Base-by-base conservation (phyloP, 2,113 vertebrate species). In the Paramormyrops kingsleyae region DNA sequence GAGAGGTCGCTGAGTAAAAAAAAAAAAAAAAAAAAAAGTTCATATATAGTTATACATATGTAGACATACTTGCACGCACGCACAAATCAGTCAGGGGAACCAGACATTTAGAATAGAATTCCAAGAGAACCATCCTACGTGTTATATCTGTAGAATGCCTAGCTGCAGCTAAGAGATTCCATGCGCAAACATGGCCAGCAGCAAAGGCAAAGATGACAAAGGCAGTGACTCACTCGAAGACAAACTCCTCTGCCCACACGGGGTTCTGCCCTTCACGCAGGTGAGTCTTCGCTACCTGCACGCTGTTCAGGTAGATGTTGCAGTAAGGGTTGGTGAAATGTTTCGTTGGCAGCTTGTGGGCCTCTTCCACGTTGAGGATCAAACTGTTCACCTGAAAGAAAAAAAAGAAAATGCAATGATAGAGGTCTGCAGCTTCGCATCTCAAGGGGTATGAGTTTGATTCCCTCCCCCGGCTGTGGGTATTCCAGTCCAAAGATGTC, bases 231-330 rank as follows among this genome's bases (percentile, higher is more conserved):
- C 95, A 99, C 98, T 99, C 98, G 94, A 99, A 99, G 83, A 98
- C 97, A 94, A 99, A 99, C 91, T 99, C 99, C 92, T 99, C 98
- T 2, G 98, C 99, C 96, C 99, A 99, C 0, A 99, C 99, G 19
- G 99, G 99, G 90, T 99, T 99, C 92, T 99, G 99, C 0, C 99
- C 99, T 93, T 99, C 99, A 83, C 98, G 95, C 4, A 97, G 97
- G 31, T 99, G 98, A n/a, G 99, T 99, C 95, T 97, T 99, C 77
- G 99, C 98, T 94, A 99, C 98, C 92, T 99, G 99, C 87, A 99
- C 97, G 15, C 96, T 98, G 94, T 99, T 99, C 95, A 99, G 94
- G 94, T 98, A 98, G 95, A 99, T 99, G 94, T 98, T 99, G 95
- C 99, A 99, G 94, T 99, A 99, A 0, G 98, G 98, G 93, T 96